phyloP scores from a whole-genome alignment of 2,113 vertebrate genomes.

The Muscicapa adusta region DNA sequence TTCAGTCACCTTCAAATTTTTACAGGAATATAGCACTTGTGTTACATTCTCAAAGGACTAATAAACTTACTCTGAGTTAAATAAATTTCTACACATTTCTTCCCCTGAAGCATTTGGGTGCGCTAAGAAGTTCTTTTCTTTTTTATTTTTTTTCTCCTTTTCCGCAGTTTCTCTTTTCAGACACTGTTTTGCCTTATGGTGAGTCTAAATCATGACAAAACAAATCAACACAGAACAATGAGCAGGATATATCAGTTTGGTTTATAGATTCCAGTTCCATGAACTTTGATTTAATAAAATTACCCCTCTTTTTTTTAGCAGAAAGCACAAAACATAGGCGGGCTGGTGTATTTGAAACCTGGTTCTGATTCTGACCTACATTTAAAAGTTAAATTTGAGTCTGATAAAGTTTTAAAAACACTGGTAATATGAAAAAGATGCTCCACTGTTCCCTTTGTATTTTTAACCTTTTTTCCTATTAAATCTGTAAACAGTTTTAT shows the following conservation, averaged over 20 bases:
- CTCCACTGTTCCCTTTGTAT: conserved; percentile 18
- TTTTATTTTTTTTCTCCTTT: not conserved
- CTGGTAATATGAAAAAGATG: conserved; percentile 51
- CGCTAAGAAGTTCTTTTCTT: not conserved
- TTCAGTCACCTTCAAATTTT: conserved; percentile 44
- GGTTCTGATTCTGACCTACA: conserved; percentile 40
- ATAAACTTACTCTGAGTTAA: conserved; percentile 5
- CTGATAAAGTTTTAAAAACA: conserved; percentile 47
- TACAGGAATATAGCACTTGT: conserved; percentile 15
- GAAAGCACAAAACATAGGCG: not conserved
- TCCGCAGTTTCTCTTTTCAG: not conserved
- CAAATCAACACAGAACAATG: not conserved
- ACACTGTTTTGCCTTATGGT: conserved; percentile 20
- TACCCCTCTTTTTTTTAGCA: not conserved
- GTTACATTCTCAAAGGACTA: conserved; percentile 12
- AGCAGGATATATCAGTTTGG: not conserved
- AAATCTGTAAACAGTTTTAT: conserved; percentile 48
- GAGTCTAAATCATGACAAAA: not conserved
- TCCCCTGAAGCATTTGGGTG: not conserved
- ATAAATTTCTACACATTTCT: conserved; percentile 12
- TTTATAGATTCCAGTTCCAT: conserved; percentile 37
- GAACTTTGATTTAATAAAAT: conserved; percentile 10
- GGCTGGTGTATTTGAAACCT: not conserved
- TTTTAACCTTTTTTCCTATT: conserved; percentile 36
- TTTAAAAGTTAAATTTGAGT: conserved; percentile 29